These are phyloP conservation scores for Gila orcuttii DNA, from an alignment of 2,113 vertebrate species.

Conservation along the genomic window DNA sequence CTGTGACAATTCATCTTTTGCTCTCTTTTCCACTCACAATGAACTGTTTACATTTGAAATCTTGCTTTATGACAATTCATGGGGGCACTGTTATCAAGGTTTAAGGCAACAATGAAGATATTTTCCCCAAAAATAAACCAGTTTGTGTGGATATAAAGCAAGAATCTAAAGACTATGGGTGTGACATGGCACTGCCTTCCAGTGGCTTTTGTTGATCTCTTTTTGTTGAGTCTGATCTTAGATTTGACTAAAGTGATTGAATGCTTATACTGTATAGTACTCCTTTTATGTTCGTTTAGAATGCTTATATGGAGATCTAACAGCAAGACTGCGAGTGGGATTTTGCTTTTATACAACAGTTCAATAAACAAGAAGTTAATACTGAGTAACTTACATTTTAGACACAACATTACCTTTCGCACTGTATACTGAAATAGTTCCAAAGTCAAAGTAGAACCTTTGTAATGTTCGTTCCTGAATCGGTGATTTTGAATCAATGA, in stretches of 20 bases:
- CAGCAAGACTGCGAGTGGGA: background rate
- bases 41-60: conserved; percentile 33
- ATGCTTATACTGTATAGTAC: background rate
- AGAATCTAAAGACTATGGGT: conserved; percentile 23
- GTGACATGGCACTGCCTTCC: background rate
- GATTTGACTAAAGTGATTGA: background rate
- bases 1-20: background rate
- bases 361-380: background rate
- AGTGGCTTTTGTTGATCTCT: background rate
- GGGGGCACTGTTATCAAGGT: conserved; percentile 20
- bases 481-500: background rate
- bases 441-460: background rate
- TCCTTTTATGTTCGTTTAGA: background rate
- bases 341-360: background rate
- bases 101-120: background rate
- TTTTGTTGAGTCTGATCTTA: background rate
- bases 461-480: background rate
- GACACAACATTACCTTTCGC: background rate
- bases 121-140: conserved; percentile 35
- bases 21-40: conserved; percentile 27
- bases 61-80: conserved; percentile 28
- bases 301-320: background rate
- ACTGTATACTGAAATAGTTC: background rate
- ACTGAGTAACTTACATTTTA: background rate
- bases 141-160: conserved; percentile 38